Evolutionary conservation across 2,888 invertebrate species (phyloP).

Genomic region (Plusia festucae): DNA sequence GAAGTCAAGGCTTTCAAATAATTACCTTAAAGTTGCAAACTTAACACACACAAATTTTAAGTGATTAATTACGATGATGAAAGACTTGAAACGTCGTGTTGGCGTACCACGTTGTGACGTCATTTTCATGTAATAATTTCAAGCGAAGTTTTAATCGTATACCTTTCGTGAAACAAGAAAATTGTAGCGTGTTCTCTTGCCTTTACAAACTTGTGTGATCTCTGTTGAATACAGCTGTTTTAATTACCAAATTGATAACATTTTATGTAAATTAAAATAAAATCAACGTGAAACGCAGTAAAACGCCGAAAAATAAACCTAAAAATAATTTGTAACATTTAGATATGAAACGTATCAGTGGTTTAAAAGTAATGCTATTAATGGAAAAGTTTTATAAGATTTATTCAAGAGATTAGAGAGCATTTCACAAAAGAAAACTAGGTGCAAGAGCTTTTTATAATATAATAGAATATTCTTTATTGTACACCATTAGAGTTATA

Average conservation of each 20-base stretch:
- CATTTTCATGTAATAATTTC: not conserved
- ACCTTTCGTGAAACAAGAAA: not conserved
- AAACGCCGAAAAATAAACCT: no score
- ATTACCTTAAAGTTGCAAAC: constrained; percentile 4
- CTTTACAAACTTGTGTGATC: not conserved
- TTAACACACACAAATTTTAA: not conserved
- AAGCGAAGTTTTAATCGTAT: constrained; percentile 3
- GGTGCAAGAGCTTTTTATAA: no score
- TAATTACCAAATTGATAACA: not conserved
- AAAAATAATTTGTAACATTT: no score
- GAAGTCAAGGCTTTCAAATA: constrained; percentile 6
- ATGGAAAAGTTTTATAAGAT: no score
- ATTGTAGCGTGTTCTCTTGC: not conserved
- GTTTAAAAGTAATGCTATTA: no score
- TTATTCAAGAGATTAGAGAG: no score
- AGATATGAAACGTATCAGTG: no score
- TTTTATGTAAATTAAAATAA: not conserved
- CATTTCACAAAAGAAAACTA: no score
- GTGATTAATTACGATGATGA: constrained; percentile 3
- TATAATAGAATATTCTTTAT: no score
- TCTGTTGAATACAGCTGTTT: not conserved
- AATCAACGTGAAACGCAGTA: no score
- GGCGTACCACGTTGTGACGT: not conserved
- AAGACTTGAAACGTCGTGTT: not conserved
- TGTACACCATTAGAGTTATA: no score